Percentiles rank a stretch among this genome's conserved stretches.
Evolutionary conservation across 2,797 vertebrate species (phyloP).

Genomic region (Potorous gilbertii): DNA sequence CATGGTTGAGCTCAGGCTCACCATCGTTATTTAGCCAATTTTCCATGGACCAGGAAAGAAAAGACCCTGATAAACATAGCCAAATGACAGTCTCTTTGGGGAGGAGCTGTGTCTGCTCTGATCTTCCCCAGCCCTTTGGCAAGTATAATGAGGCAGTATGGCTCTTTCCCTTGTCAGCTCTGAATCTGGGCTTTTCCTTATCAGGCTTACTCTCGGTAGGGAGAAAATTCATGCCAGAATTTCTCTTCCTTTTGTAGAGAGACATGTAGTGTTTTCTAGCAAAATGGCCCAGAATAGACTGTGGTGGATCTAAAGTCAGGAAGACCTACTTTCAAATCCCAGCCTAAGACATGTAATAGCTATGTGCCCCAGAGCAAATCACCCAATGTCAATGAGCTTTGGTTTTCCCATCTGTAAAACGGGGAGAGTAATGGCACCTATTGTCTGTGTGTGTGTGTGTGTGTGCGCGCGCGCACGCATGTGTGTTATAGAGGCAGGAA

Average conservation of each 20-base stretch:
- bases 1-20: neutral
- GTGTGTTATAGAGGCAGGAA: neutral
- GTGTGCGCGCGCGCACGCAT: too few species aligned
- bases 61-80: neutral
- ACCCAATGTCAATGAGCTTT: neutral
- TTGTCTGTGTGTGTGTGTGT: neutral
- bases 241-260: neutral
- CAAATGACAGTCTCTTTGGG: neutral
- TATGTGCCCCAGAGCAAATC: neutral
- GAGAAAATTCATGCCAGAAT: neutral
- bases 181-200: neutral
- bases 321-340: neutral
- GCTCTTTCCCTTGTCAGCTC: neutral
- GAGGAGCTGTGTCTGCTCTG: neutral
- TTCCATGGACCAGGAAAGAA: neutral
- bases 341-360: neutral
- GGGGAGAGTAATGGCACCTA: neutral
- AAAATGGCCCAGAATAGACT: neutral
- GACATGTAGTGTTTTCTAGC: neutral
- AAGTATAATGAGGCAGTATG: neutral
- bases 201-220: neutral
- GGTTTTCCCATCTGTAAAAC: neutral
- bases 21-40: neutral
- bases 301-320: neutral
- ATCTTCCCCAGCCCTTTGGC: neutral